phyloP scores from a whole-genome alignment of 2,113 vertebrate species.

The Sterrhoptilus dennistouni region DNA sequence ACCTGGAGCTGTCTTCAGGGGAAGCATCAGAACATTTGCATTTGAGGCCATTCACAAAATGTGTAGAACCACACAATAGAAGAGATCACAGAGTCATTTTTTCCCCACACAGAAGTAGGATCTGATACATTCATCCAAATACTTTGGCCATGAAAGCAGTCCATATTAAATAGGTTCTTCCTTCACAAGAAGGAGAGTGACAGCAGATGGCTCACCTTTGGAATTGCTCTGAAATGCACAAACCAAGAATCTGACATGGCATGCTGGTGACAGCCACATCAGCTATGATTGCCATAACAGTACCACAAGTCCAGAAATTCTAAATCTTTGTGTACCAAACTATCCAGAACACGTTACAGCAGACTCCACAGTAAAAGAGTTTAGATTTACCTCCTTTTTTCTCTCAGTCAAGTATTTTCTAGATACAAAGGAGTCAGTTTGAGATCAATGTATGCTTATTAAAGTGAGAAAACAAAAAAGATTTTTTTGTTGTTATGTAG shows the following conservation, averaged over 20 bases:
- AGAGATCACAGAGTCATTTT: background rate
- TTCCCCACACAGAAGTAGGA: background rate
- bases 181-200: background rate
- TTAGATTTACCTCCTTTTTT: background rate
- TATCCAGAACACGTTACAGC: background rate
- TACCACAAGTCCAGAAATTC: background rate
- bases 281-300: background rate
- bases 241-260: background rate
- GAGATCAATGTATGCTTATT: background rate
- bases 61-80: background rate
- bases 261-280: background rate
- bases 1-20: conserved; percentile 52
- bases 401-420: background rate
- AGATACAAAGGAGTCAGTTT: background rate
- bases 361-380: background rate
- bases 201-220: background rate
- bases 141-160: background rate
- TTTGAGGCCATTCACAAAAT: conserved; percentile 25
- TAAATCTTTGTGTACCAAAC: background rate
- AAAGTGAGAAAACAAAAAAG: background rate
- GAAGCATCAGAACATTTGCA: conserved; percentile 12
- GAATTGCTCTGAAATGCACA: background rate
- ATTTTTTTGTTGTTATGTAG: background rate
- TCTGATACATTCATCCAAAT: background rate
- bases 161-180: background rate